Conservation (phyloP, 2,888 invertebrate species). For the Onchidella celtica region DNA sequence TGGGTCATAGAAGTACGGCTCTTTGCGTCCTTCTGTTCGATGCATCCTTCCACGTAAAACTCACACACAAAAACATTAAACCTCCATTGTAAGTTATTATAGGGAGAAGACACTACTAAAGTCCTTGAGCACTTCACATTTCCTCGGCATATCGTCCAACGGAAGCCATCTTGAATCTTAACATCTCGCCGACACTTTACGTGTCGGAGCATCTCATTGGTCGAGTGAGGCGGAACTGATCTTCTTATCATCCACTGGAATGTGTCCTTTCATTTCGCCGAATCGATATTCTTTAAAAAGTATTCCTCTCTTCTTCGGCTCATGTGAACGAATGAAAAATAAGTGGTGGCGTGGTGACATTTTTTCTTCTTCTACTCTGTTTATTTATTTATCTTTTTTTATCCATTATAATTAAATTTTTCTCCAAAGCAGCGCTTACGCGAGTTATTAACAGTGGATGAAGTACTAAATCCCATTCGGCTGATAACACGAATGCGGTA, state of each 20-base stretch:
- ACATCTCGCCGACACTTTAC: constrained; percentile 1
- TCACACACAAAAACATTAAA: background rate
- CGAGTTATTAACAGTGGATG: too few species aligned
- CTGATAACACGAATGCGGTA: too few species aligned
- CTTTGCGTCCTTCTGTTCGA: constrained; percentile 55
- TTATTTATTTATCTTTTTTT: too few species aligned
- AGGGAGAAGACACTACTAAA: background rate
- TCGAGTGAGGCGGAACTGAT: constrained; percentile 36
- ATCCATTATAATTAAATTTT: too few species aligned
- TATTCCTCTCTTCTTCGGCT: background rate
- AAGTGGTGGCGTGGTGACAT: background rate
- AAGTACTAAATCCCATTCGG: too few species aligned
- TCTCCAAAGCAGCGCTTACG: too few species aligned
- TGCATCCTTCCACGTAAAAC: constrained; percentile 25
- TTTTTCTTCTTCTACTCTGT: background rate
- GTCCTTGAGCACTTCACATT: constrained; percentile 25
- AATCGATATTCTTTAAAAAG: constrained; percentile 25
- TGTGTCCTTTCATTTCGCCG: background rate
- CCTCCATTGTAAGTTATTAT: background rate
- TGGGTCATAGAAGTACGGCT: constrained; percentile 72
- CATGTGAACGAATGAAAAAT: constrained; percentile 4
- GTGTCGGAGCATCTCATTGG: constrained; percentile 32
- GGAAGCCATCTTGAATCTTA: constrained; percentile 48
- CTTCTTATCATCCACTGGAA: background rate
- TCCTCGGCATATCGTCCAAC: background rate